phyloP scores from a whole-genome alignment of 2,888 invertebrate genomes.

The Gibbula magus region DNA sequence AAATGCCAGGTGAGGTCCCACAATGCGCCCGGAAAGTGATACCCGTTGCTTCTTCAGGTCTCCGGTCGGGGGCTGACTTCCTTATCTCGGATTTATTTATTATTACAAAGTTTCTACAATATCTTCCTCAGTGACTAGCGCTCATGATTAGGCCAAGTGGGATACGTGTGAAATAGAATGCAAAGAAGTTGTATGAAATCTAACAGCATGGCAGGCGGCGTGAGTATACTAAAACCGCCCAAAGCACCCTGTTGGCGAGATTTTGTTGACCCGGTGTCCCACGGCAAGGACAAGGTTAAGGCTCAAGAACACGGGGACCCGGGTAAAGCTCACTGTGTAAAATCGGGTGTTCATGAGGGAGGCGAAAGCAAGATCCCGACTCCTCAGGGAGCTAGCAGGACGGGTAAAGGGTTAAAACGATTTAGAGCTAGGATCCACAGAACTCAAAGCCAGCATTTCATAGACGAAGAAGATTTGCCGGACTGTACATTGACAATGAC shows the following conservation, averaged over 20 bases:
- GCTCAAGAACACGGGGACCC: constrained; percentile 8
- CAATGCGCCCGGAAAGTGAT: neutral
- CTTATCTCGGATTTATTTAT: neutral
- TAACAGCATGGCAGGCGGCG: constrained; percentile 23
- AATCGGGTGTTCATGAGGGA: constrained; percentile 25
- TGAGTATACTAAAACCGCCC: constrained; percentile 55
- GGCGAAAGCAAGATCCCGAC: constrained; percentile 13
- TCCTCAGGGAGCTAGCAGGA: constrained; percentile 27
- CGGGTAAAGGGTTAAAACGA: constrained; percentile 51
- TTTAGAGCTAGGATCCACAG: constrained; percentile 65
- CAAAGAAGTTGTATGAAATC: constrained; percentile 28
- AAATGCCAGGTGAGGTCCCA: neutral
- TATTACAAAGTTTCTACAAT: neutral
- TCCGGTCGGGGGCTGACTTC: neutral
- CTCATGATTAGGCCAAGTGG: neutral
- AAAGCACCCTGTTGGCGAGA: constrained; percentile 70
- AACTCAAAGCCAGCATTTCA: constrained; percentile 66
- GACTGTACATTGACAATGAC: constrained; percentile 59
- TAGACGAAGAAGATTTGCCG: constrained; percentile 64
- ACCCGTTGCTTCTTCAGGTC: neutral
- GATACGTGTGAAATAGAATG: constrained; percentile 24
- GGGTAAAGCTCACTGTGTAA: constrained; percentile 21
- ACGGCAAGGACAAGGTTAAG: neutral
- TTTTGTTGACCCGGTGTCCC: constrained; percentile 45
- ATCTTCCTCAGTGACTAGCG: constrained; percentile 1